A percentile compares a stretch with the other conserved stretches of the same genome.
Conservation (phyloP, 2,113 vertebrate genomes). For the Nothobranchius furzeri region DNA sequence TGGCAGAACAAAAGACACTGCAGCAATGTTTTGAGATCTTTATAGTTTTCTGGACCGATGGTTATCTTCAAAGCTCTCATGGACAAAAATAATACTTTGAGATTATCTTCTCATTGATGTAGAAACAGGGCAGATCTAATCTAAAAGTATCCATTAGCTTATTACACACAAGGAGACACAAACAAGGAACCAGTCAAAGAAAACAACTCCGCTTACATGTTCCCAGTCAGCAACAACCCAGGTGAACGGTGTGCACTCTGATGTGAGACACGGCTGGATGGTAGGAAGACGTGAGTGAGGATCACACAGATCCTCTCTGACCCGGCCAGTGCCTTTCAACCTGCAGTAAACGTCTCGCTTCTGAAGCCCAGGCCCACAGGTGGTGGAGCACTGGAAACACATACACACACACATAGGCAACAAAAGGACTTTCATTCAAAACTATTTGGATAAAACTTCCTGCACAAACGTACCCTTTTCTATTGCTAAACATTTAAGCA, state of each 20-base stretch:
- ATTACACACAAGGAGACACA: slow-evolving; percentile 19
- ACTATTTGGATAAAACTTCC: too few relatives aligned
- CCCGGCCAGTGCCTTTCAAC: slow-evolving; percentile 76
- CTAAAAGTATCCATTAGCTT: slow-evolving; percentile 52
- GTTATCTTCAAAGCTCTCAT: slow-evolving; percentile 56
- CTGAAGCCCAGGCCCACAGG: slow-evolving; percentile 87
- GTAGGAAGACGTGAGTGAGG: slow-evolving; percentile 50
- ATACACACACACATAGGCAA: not conserved
- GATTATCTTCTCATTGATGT: not conserved
- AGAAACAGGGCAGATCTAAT: slow-evolving; percentile 26
- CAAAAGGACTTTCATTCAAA: too few relatives aligned
- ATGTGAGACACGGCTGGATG: slow-evolving; percentile 72
- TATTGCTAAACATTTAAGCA: too few relatives aligned
- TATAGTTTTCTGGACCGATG: slow-evolving; percentile 37
- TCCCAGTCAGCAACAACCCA: slow-evolving; percentile 83
- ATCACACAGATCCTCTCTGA: slow-evolving; percentile 78
- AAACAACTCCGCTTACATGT: slow-evolving; percentile 77
- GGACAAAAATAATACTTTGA: not conserved
- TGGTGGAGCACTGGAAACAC: slow-evolving; percentile 85
- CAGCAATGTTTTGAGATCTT: slow-evolving; percentile 33
- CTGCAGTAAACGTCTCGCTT: slow-evolving; percentile 86
- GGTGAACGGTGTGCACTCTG: slow-evolving; percentile 75
- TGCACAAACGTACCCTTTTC: too few relatives aligned
- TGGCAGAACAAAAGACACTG: slow-evolving; percentile 24
- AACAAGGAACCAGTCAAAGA: slow-evolving; percentile 1